Conservation (phyloP, 2,888 invertebrate genomes). For the Odontothrips loti region DNA sequence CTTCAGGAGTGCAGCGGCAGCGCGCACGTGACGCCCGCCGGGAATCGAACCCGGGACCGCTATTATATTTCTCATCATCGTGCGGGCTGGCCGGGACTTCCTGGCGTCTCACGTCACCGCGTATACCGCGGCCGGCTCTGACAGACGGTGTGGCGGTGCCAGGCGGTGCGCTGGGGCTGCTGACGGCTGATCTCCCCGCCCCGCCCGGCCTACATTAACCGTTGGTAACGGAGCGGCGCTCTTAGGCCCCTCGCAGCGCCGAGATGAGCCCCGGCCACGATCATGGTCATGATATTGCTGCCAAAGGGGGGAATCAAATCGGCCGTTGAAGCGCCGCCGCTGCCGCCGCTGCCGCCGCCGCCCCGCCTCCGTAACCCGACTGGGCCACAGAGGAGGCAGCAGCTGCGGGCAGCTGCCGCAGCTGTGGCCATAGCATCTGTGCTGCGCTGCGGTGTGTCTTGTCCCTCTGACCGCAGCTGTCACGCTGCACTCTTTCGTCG, state of each 20-base stretch:
- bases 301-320: constrained; percentile 16
- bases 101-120: no score
- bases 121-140: neutral
- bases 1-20: no score
- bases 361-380: no score
- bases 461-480: no score
- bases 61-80: no score
- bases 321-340: neutral
- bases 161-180: neutral
- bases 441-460: no score
- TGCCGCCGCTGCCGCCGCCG: no score
- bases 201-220: constrained; percentile 19
- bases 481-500: no score
- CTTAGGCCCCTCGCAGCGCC: neutral
- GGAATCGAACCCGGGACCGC: no score
- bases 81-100: no score
- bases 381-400: no score
- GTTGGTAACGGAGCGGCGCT: constrained; percentile 8
- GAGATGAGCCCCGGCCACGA: neutral
- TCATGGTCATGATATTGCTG: neutral
- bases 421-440: neutral
- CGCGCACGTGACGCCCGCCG: no score
- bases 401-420: neutral
- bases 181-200: neutral
- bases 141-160: neutral